phyloP scores from a whole-genome alignment of 1,140 invertebrate species.

The Hetaerina americana region DNA sequence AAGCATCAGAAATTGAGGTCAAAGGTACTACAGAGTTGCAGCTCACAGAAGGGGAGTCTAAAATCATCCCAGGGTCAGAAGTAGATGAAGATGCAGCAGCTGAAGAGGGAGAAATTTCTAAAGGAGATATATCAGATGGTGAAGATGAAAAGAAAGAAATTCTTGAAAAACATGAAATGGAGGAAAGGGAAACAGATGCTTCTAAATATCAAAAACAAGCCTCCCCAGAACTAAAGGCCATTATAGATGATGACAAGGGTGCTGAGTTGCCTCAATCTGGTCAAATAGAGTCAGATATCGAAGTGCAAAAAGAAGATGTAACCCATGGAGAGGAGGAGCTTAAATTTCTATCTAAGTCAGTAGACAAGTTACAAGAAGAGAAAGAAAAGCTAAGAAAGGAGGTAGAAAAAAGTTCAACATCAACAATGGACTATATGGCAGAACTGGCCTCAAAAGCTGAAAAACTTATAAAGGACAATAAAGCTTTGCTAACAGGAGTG shows the following conservation, averaged over 20 bases:
- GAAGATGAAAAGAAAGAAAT: slow-evolving; percentile 11
- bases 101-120: slow-evolving; percentile 5
- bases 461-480: neutral
- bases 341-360: slow-evolving; percentile 7
- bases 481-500: neutral
- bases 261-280: no score
- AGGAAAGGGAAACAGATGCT: slow-evolving; percentile 11
- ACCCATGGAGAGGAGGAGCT: slow-evolving; percentile 4
- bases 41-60: neutral
- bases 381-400: slow-evolving; percentile 24
- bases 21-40: slow-evolving; percentile 13
- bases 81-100: slow-evolving; percentile 8
- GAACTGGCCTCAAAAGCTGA: neutral
- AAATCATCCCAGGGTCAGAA: slow-evolving; percentile 11
- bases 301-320: slow-evolving; percentile 9
- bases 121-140: slow-evolving; percentile 9
- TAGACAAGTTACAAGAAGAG: slow-evolving; percentile 19
- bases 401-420: neutral
- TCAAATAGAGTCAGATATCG: slow-evolving; percentile 5
- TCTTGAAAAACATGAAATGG: neutral
- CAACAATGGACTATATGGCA: neutral
- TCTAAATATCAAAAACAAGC: neutral
- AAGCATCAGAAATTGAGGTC: slow-evolving; percentile 10
- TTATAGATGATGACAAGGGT: neutral
- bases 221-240: neutral